phyloP scores from a whole-genome alignment of 2,888 invertebrate genomes.

The Zelleria hepariella region DNA sequence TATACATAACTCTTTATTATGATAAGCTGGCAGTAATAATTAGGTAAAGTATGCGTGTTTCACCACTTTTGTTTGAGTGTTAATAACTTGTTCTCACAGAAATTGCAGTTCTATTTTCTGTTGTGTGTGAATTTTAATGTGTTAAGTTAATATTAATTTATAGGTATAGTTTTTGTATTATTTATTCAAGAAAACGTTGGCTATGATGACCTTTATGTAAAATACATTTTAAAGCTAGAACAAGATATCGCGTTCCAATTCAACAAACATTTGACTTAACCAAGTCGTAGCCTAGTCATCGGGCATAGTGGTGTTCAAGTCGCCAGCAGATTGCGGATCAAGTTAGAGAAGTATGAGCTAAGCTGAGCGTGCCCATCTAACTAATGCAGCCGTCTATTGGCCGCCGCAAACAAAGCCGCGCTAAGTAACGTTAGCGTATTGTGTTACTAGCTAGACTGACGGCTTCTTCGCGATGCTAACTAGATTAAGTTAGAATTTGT shows the following conservation, averaged over 20 bases:
- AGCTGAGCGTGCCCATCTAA: constrained; percentile 62
- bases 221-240: neutral
- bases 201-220: neutral
- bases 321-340: constrained; percentile 51
- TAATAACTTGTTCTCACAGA: too few relatives aligned
- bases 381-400: constrained; percentile 67
- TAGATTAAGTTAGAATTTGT: neutral
- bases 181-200: neutral
- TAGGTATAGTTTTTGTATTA: too few relatives aligned
- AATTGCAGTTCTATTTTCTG: too few relatives aligned
- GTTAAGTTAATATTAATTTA: neutral
- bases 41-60: too few relatives aligned
- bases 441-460: too few relatives aligned
- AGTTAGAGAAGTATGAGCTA: constrained; percentile 46
- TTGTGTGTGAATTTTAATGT: neutral
- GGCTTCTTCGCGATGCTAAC: neutral
- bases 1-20: too few relatives aligned
- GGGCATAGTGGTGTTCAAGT: constrained; percentile 57
- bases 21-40: too few relatives aligned
- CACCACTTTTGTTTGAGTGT: too few relatives aligned
- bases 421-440: neutral
- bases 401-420: constrained; percentile 64
- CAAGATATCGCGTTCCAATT: neutral
- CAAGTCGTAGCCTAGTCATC: constrained; percentile 25
- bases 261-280: neutral